Conservation (phyloP, 2,797 vertebrate genomes). For the Botia almorhae region DNA sequence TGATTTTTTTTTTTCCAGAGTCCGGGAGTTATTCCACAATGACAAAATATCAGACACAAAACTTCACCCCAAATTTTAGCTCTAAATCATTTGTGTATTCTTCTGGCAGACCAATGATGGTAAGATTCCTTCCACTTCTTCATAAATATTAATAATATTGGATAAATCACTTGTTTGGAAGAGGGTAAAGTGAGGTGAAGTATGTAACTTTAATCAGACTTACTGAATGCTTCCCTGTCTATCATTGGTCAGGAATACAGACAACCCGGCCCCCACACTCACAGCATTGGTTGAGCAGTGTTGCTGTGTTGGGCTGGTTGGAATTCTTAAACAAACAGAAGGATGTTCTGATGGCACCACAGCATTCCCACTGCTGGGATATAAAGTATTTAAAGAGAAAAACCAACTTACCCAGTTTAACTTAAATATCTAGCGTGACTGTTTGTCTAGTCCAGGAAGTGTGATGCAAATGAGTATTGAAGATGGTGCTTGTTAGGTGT, state of each 20-base stretch:
- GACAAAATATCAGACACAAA: slow-evolving; percentile 70
- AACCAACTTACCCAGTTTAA: neutral
- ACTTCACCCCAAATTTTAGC: slow-evolving; percentile 71
- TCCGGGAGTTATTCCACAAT: slow-evolving; percentile 70
- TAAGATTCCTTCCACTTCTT: slow-evolving; percentile 64
- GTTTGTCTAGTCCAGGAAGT: slow-evolving; percentile 30
- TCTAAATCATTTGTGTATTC: slow-evolving; percentile 75
- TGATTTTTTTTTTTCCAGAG: slow-evolving; percentile 64
- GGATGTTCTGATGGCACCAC: neutral
- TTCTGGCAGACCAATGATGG: slow-evolving; percentile 68
- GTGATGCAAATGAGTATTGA: slow-evolving; percentile 27
- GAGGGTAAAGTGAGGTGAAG: too few species aligned
- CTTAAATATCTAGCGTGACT: neutral
- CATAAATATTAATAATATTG: too few species aligned
- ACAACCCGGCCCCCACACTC: neutral
- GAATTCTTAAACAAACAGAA: neutral
- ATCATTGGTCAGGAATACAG: too few species aligned
- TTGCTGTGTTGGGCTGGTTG: neutral
- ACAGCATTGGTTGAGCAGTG: too few species aligned
- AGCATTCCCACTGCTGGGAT: neutral
- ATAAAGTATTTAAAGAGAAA: neutral
- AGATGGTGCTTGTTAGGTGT: slow-evolving; percentile 47
- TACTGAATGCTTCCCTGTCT: too few species aligned
- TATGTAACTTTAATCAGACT: too few species aligned
- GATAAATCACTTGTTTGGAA: too few species aligned